A percentile compares a stretch with the other conserved stretches of the same genome.
Evolutionary conservation across 2,888 invertebrate genomes (phyloP).

Genomic region (Troides aeacus): DNA sequence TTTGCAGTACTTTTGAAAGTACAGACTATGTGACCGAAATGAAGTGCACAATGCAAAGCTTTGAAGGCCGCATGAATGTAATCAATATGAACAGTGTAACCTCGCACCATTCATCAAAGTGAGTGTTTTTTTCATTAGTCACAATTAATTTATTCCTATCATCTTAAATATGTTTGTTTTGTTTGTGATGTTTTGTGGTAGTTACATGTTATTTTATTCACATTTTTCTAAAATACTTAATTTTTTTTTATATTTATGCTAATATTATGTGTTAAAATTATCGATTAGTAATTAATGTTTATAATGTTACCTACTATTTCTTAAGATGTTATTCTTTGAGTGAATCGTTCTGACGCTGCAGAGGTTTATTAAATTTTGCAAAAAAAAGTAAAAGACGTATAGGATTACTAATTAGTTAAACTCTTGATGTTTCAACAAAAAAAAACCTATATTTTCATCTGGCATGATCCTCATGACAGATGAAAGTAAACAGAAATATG

Average conservation of each 20-base stretch:
- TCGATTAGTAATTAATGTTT: no score
- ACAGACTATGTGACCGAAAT: constrained; percentile 75
- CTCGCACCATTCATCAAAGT: constrained; percentile 70
- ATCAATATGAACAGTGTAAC: constrained; percentile 71
- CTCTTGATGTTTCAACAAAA: no score
- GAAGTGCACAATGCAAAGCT: constrained; percentile 71
- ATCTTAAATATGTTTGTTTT: constrained; percentile 7
- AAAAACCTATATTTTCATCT: no score
- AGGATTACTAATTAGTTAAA: no score
- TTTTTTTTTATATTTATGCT: neutral
- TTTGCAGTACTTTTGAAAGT: constrained; percentile 79
- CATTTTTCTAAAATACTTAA: neutral
- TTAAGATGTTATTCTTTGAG: no score
- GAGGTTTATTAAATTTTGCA: no score
- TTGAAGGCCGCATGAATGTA: constrained; percentile 76
- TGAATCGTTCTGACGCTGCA: no score
- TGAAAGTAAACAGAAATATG: no score
- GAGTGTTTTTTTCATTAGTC: constrained; percentile 52
- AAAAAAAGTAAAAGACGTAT: no score
- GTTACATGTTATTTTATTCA: neutral
- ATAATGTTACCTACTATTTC: no score
- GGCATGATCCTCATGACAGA: no score
- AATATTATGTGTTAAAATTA: no score
- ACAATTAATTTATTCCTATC: constrained; percentile 12
- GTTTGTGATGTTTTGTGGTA: constrained; percentile 14